Evolutionary conservation across 2,797 vertebrate genomes (phyloP).

Genomic region (Gallinago stenura): DNA sequence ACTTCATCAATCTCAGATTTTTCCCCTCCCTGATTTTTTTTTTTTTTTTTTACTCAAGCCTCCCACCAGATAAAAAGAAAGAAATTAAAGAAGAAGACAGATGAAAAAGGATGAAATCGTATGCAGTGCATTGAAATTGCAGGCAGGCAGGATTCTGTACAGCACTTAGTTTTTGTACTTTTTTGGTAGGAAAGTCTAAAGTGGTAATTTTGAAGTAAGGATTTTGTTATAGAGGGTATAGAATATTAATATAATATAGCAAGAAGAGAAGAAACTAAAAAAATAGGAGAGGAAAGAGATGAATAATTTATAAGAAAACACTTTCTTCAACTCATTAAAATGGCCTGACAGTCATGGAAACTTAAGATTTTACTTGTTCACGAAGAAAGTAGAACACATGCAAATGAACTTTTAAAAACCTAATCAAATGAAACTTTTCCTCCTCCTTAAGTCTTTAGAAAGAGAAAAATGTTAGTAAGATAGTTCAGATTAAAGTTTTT

Average conservation of each 20-base stretch:
- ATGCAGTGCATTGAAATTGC: background rate
- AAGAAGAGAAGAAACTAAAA: constrained; percentile 23
- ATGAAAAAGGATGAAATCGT: background rate
- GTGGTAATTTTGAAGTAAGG: background rate
- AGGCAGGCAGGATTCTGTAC: background rate
- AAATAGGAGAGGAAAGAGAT: constrained; percentile 19
- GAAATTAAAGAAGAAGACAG: background rate
- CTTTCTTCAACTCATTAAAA: constrained; percentile 60
- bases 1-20: background rate
- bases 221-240: constrained; percentile 12
- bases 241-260: background rate
- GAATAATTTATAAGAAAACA: constrained; percentile 69
- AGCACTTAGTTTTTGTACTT: background rate
- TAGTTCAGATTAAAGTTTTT: background rate
- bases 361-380: constrained; percentile 33
- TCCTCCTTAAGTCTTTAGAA: background rate
- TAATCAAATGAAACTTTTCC: background rate
- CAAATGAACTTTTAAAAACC: constrained; percentile 35
- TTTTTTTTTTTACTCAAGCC: background rate
- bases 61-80: background rate
- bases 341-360: constrained; percentile 46
- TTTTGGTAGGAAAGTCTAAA: background rate
- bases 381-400: constrained; percentile 46
- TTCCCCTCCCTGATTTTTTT: background rate
- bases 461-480: background rate